Base-by-base conservation (phyloP, 2,888 invertebrate species). In the Morpho helenor region DNA sequence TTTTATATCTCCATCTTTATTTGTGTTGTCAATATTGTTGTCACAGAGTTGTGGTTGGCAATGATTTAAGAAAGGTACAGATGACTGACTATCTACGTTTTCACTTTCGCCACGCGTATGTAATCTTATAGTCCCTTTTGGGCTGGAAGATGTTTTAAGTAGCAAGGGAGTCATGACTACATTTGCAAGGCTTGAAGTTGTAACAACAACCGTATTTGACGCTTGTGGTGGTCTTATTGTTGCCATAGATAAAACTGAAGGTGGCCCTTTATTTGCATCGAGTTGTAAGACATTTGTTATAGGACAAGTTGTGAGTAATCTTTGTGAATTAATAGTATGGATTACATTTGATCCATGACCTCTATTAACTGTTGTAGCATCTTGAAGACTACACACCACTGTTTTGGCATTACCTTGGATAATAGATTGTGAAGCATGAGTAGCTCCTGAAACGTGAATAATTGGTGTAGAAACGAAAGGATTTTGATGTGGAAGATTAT, bases 201-300 rank as follows among this genome's bases (percentile, higher is more conserved):
- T 80, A 55, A 75, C 70, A 53, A 79, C 79, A 50, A 77, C 67
- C 7, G 79, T 69, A 63, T 72, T 77, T 10, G 82, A 71, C 9
- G 78, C 79, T 49, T 86, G 76, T 7, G 85, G 73, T 42, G 84
- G 73, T 71, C 85, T 75, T 47, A 84, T 78, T 40, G 80, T 73
- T 47, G 87, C 76, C 80, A 87, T 82, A 23, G 89, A 82, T 58
- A 88, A 70, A 45, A 89, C 87, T 47, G 89, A 81, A 10, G 82
- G 70, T 52, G 82, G 71, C 9, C 75, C 73, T 72, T 85, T 88
- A 63, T 72, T 82, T 22, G 80, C 59, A 63, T 87, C 87, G 59
- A 86, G 70, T 66, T 87, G 84, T 63, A 84, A 75, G 22, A 84
- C 72, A 66, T 80, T 87, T 50, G 75, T 75, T 58, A 82, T 73